These are phyloP conservation scores for Hemicordylus capensis DNA, from an alignment of 2,113 vertebrate species.

Conservation along the genomic window DNA sequence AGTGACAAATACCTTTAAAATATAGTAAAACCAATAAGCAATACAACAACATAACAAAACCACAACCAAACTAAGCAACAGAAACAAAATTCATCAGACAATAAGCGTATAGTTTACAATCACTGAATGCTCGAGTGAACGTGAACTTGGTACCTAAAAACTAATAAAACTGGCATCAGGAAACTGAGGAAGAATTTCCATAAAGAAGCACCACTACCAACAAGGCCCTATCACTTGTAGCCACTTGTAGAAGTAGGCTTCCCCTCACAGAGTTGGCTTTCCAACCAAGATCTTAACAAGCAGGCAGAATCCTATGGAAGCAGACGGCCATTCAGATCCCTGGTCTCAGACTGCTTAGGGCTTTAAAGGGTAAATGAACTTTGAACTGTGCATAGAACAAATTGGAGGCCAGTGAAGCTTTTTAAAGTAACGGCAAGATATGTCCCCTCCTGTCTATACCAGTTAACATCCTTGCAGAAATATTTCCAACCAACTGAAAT, in stretches of 20 bases:
- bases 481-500: not conserved
- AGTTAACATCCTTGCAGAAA: not conserved
- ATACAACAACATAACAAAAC: not conserved
- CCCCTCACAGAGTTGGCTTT: not conserved
- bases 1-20: not conserved
- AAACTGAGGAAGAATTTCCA: not conserved
- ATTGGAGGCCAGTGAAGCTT: not conserved
- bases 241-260: too few species aligned
- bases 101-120: not conserved
- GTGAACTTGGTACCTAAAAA: not conserved
- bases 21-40: not conserved
- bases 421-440: not conserved
- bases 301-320: not conserved
- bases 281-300: not conserved
- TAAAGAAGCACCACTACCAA: not conserved
- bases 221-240: not conserved
- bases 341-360: not conserved
- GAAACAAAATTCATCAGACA: not conserved
- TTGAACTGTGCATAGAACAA: not conserved
- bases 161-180: not conserved
- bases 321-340: not conserved
- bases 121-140: not conserved
- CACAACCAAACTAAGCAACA: not conserved
- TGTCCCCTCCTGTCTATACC: not conserved
- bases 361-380: not conserved